A percentile compares a stretch with the other conserved stretches of the same genome.
Conservation (phyloP, 2,113 vertebrate species). For the Centropus bengalensis region DNA sequence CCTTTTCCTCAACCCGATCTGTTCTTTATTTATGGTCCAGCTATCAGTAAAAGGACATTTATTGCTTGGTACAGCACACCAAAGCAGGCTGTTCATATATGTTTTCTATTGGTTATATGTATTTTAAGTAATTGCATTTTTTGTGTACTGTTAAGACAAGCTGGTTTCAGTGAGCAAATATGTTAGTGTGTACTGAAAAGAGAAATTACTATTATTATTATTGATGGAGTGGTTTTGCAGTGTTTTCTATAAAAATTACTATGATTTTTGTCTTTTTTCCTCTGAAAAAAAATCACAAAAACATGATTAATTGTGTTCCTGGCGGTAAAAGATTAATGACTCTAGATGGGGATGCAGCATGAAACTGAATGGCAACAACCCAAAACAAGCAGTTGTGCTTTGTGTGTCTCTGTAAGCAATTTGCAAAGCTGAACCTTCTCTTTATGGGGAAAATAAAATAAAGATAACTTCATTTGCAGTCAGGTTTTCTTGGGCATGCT, state of each 20-base stretch:
- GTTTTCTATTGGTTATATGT: background rate
- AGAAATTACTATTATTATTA: slow-evolving; percentile 30
- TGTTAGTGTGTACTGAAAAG: slow-evolving; percentile 13
- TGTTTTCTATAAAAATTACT: slow-evolving; percentile 41
- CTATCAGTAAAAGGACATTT: background rate
- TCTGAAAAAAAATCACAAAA: background rate
- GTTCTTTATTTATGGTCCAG: background rate
- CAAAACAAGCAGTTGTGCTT: background rate
- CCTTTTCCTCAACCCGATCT: background rate
- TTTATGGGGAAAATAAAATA: slow-evolving; percentile 27
- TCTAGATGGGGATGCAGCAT: slow-evolving; percentile 1
- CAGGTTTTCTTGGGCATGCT: background rate
- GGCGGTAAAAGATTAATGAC: slow-evolving; percentile 14
- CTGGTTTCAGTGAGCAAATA: background rate
- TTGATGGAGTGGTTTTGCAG: slow-evolving; percentile 17
- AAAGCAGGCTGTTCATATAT: background rate
- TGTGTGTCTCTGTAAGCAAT: background rate
- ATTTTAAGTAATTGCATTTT: background rate
- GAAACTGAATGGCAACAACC: slow-evolving; percentile 31
- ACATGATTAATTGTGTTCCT: slow-evolving; percentile 3
- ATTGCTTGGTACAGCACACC: background rate
- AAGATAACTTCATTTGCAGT: slow-evolving; percentile 46
- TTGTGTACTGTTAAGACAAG: background rate
- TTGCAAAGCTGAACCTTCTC: slow-evolving; percentile 11
- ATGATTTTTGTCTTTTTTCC: slow-evolving; percentile 2